Evolutionary conservation across 2,797 vertebrate genomes (phyloP), one percentile per base, ranked within the genome.

Genomic region (Tinamus major): DNA sequence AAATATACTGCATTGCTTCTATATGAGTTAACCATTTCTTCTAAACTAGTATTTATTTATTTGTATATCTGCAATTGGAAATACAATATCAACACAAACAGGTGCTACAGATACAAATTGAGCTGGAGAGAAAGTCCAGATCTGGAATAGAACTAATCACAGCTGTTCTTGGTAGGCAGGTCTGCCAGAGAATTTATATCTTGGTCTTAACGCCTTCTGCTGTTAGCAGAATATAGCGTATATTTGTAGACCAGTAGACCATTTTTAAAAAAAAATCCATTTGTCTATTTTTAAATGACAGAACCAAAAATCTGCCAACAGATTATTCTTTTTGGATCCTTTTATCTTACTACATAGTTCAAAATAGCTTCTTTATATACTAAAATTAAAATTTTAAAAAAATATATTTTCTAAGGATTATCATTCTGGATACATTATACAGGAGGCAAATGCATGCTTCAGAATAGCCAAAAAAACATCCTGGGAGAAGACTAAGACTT

Each of bases 371-470:
- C 79, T 85, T 90, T 35, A 87, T 51, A 19, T 58, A 44, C 56
- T 92, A 72, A 64, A 88, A 95, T 80, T 41, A 88, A 81, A 59
- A 10, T 9, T 65, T 84, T 58, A 9, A 26, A 74, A 72, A 74
- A 72, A 49, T 21, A 68, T 39, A 55, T 96, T 96, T 91, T 70
- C 21, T 91, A 76, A 88, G 59, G 33, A 75, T 94, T 96, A 91
- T 86, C 18, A 77, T 92, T 92, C 61, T 70, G 59, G 91, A 90
- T 59, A 61, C 87, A 89, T 92, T 70, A 80, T 86, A 58, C 29
- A 81, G 85, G 41, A 91, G 59, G 48, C 53, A 92, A 90, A 91
- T 96, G 82, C 58, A 23, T 87, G 44, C n/a, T 89, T 93, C 87
- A 93, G 72, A 88, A 77, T 48, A 86, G 62, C 74, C 89, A n/a